A percentile compares a stretch with the other conserved stretches of the same genome.
These are phyloP conservation scores for Fopius arisanus DNA, from an alignment of 1,140 invertebrate species.

Conservation along the genomic window DNA sequence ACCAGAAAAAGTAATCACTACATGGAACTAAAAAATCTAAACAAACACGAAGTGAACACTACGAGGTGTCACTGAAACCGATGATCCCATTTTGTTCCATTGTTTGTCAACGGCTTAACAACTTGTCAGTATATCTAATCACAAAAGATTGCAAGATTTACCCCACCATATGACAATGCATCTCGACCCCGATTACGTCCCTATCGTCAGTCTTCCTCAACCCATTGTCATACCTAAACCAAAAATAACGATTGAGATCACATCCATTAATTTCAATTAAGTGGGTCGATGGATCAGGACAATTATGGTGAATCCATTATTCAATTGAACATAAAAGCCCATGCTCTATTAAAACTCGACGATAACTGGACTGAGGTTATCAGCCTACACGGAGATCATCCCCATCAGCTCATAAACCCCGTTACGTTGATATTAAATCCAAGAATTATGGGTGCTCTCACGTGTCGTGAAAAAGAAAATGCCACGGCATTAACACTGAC, in stretches of 20 bases:
- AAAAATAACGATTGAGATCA: background rate
- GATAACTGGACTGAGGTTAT: background rate
- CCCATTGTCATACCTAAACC: background rate
- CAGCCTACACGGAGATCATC: background rate
- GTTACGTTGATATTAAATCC: background rate
- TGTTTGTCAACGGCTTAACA: background rate
- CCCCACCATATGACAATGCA: conserved; percentile 5
- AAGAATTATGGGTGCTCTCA: background rate
- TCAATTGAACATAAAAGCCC: background rate
- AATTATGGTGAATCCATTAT: background rate
- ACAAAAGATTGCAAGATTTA: background rate
- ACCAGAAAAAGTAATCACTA: too few species aligned
- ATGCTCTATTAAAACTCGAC: background rate
- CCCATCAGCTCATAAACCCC: background rate
- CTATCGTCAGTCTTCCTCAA: background rate
- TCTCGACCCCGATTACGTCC: background rate
- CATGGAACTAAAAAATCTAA: too few species aligned
- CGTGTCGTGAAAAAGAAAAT: background rate
- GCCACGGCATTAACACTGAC: background rate
- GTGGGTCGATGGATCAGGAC: background rate
- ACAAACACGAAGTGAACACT: background rate
- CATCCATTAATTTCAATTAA: background rate
- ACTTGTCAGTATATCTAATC: background rate
- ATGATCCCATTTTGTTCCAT: background rate
- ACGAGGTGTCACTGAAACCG: background rate